Percentiles rank a stretch among this genome's conserved stretches.
Conservation (phyloP, 2,113 vertebrate species). For the Craseonycteris thonglongyai region DNA sequence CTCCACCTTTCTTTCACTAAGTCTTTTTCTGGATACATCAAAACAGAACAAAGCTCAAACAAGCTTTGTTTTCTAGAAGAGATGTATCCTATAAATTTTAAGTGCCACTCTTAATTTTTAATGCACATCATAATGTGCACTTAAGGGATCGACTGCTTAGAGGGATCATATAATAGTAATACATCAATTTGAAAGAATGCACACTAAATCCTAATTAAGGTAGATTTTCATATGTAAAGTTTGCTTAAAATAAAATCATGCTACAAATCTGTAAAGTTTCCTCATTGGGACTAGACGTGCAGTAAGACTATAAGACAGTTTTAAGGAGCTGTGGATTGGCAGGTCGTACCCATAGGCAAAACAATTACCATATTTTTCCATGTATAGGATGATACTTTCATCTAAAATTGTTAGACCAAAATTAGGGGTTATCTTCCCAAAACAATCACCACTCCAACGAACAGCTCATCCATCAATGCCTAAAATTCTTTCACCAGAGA, state of each 20-base stretch:
- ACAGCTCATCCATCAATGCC: background rate
- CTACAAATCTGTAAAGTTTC: background rate
- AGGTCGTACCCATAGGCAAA: background rate
- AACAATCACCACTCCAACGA: background rate
- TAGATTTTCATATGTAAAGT: background rate
- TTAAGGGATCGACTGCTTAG: background rate
- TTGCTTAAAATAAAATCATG: background rate
- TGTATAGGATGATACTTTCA: too few relatives aligned
- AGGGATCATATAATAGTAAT: background rate
- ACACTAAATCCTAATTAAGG: background rate
- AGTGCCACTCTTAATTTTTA: conserved; percentile 14
- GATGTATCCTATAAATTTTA: background rate
- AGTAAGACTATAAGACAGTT: background rate
- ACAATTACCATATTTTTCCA: too few relatives aligned
- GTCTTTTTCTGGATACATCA: background rate
- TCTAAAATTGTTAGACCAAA: too few relatives aligned
- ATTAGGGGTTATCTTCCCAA: too few relatives aligned
- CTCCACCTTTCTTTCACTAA: background rate
- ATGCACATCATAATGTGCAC: background rate
- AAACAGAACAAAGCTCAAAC: background rate
- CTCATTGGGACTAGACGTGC: background rate
- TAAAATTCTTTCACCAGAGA: background rate
- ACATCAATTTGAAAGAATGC: background rate
- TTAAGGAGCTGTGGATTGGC: background rate
- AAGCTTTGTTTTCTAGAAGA: background rate